These are phyloP conservation scores for Petrocephalus sullivani DNA, from an alignment of 2,797 vertebrate genomes.

Conservation along the genomic window DNA sequence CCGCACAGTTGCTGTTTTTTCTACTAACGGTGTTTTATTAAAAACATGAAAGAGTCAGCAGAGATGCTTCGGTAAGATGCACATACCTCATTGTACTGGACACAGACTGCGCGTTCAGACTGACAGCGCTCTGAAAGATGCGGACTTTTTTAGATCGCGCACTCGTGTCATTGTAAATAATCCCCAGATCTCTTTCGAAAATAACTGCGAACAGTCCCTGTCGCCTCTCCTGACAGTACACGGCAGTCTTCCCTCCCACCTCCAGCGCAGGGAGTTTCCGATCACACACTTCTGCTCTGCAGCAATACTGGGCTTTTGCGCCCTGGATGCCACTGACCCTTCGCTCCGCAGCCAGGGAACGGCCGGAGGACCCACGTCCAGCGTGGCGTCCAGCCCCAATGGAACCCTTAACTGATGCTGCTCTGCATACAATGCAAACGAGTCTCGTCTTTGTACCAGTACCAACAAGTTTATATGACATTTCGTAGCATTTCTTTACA, in stretches of 20 bases:
- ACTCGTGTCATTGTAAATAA: slow-evolving; percentile 38
- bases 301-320: not conserved
- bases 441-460: not conserved
- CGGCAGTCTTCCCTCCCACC: not conserved
- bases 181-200: slow-evolving; percentile 32
- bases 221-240: not conserved
- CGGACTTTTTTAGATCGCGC: slow-evolving; percentile 24
- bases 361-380: not conserved
- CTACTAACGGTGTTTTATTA: not conserved
- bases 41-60: not conserved
- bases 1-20: not conserved
- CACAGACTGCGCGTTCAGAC: slow-evolving; percentile 22
- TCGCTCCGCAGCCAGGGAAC: not conserved
- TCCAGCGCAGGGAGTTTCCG: not conserved
- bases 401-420: not conserved
- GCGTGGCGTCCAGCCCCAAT: not conserved
- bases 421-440: not conserved
- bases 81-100: slow-evolving; percentile 59
- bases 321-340: not conserved
- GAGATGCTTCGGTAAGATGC: not conserved
- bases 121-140: slow-evolving; percentile 29
- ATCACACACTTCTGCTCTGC: not conserved
- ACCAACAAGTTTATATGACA: not conserved
- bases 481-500: not conserved
- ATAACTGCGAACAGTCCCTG: slow-evolving; percentile 9